A percentile compares a stretch with the other conserved stretches of the same genome.
Conservation (phyloP, 2,797 vertebrate genomes). For the Etheostoma nigrum region DNA sequence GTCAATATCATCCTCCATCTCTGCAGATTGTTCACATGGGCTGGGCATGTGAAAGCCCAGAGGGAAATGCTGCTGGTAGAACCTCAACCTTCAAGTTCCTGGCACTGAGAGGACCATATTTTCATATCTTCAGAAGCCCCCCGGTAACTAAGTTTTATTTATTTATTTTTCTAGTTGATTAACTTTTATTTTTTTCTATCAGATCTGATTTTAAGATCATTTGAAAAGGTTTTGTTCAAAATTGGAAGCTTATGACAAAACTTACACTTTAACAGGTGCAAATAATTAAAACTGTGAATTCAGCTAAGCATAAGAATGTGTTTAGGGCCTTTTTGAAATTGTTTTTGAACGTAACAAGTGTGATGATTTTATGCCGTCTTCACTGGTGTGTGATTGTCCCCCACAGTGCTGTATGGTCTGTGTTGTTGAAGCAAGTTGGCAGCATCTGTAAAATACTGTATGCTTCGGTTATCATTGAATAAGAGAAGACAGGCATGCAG, state of each 20-base stretch:
- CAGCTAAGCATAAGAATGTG: not conserved
- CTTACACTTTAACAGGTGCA: not conserved
- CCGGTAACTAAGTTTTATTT: conserved; percentile 83
- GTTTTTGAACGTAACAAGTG: not conserved
- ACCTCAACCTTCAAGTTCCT: conserved; percentile 90
- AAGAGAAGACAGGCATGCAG: conserved; percentile 6
- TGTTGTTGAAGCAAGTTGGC: conserved; percentile 29
- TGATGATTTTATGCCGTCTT: conserved; percentile 21
- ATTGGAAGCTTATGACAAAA: not conserved
- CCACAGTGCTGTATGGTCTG: not conserved
- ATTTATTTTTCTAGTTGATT: not conserved
- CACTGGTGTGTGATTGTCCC: conserved; percentile 27
- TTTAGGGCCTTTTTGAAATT: conserved; percentile 3
- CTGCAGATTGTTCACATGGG: conserved; percentile 94
- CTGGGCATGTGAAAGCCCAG: conserved; percentile 91
- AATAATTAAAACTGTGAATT: not conserved
- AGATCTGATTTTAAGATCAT: not conserved
- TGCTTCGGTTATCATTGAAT: conserved; percentile 37
- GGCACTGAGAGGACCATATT: conserved; percentile 91
- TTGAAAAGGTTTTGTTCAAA: conserved; percentile 1
- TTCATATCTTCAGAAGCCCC: conserved; percentile 90
- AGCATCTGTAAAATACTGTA: conserved; percentile 22
- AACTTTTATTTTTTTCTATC: not conserved
- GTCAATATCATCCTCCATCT: conserved; percentile 63
- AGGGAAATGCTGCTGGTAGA: conserved; percentile 78